Evolutionary conservation across 2,888 invertebrate genomes (phyloP).

Genomic region (Heliconius charithonia): DNA sequence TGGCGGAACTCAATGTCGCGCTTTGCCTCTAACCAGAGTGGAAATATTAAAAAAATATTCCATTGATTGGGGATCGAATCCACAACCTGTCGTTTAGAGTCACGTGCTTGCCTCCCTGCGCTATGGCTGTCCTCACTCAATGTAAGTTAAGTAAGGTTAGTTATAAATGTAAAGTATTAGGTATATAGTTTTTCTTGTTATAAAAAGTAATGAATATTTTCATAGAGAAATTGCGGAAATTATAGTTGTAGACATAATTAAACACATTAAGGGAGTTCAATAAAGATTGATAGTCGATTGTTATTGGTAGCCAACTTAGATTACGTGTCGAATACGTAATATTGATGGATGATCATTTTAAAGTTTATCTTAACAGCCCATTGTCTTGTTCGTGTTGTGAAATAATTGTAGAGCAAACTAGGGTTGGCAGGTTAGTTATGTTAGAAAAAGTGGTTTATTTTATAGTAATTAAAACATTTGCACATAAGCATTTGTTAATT

Average conservation of each 20-base stretch:
- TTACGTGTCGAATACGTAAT: constrained; percentile 41
- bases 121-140: no score
- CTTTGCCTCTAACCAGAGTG: no score
- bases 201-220: constrained; percentile 6
- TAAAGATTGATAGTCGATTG: constrained; percentile 29
- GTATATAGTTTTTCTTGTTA: background rate
- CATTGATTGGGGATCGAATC: no score
- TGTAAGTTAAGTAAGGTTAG: no score
- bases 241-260: constrained; percentile 11
- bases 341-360: constrained; percentile 41
- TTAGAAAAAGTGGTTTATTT: constrained; percentile 24
- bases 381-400: constrained; percentile 32
- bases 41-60: no score
- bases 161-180: background rate
- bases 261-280: constrained; percentile 8
- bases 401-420: constrained; percentile 24
- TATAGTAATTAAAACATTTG: background rate
- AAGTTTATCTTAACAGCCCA: constrained; percentile 42
- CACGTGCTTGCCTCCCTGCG: no score
- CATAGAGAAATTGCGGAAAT: constrained; percentile 22
- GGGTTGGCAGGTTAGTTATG: background rate
- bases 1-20: no score
- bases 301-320: constrained; percentile 39
- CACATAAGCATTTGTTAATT: background rate
- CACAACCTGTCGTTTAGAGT: no score